Evolutionary conservation across 2,888 invertebrate genomes (phyloP).

Genomic region (Alitta virens): DNA sequence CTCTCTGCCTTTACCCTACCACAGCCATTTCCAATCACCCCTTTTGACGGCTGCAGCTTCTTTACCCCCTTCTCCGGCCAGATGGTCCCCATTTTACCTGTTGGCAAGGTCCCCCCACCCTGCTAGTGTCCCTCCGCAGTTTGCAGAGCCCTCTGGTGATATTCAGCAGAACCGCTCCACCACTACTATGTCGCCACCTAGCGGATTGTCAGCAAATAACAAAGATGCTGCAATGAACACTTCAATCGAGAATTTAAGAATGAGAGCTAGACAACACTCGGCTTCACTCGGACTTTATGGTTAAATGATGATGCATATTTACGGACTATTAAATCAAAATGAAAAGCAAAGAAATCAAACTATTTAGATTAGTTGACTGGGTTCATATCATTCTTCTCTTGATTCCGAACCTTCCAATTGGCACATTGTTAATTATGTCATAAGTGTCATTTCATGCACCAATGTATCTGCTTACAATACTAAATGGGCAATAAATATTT

Average conservation of each 20-base stretch:
- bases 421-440: too few relatives aligned
- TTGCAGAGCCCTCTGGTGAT: not conserved
- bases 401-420: too few relatives aligned
- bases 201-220: not conserved
- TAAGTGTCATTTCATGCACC: too few relatives aligned
- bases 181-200: conserved; percentile 1
- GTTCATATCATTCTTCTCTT: too few relatives aligned
- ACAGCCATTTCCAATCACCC: not conserved
- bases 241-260: conserved; percentile 67
- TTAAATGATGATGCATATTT: too few relatives aligned
- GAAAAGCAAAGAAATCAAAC: too few relatives aligned
- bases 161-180: conserved; percentile 1
- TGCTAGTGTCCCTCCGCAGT: not conserved
- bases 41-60: not conserved
- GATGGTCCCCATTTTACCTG: conserved; percentile 14
- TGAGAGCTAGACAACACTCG: conserved; percentile 38
- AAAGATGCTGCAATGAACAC: conserved; percentile 61
- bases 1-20: not conserved
- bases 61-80: conserved; percentile 2
- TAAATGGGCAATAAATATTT: too few relatives aligned
- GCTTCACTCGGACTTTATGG: conserved; percentile 29
- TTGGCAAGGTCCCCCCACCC: conserved; percentile 11
- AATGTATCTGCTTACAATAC: too few relatives aligned
- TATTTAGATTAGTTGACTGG: too few relatives aligned
- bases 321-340: too few relatives aligned